Evolutionary conservation across 2,888 invertebrate genomes (phyloP).

Genomic region (Lucinisca nassula): DNA sequence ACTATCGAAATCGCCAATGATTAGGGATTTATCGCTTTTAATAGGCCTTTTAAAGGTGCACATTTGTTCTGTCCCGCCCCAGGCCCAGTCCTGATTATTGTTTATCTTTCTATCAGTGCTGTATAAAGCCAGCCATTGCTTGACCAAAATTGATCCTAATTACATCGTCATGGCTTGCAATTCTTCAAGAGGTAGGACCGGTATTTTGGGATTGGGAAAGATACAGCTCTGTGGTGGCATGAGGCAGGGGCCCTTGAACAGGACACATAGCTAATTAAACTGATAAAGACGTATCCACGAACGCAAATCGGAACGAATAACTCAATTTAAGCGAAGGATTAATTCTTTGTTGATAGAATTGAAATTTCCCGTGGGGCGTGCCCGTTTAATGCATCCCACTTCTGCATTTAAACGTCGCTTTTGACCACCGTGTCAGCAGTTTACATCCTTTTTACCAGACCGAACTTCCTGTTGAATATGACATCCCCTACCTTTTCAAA

Average conservation of each 20-base stretch:
- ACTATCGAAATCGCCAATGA: constrained; percentile 64
- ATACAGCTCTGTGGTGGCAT: not conserved
- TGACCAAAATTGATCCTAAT: constrained; percentile 67
- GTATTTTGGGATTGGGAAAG: not conserved
- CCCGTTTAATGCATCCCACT: not conserved
- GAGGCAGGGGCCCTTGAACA: not conserved
- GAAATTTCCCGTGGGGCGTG: constrained; percentile 17
- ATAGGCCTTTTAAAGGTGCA: constrained; percentile 24
- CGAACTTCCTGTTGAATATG: too few relatives aligned
- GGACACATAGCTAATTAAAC: constrained; percentile 1
- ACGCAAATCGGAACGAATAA: constrained; percentile 28
- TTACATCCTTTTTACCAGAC: too few relatives aligned
- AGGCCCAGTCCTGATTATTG: constrained; percentile 62
- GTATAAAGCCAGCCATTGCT: constrained; percentile 61
- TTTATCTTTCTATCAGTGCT: constrained; percentile 61
- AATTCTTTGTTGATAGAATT: not conserved
- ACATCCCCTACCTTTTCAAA: too few relatives aligned
- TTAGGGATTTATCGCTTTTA: constrained; percentile 39
- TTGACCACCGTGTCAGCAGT: constrained; percentile 4
- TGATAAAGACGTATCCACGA: not conserved
- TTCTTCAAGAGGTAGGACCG: constrained; percentile 44
- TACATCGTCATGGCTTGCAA: constrained; percentile 60
- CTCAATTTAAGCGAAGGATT: constrained; percentile 11
- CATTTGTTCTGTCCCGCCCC: constrained; percentile 53
- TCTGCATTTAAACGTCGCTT: not conserved